Base-by-base conservation (phyloP, 1,140 invertebrate genomes). In the Drosophila mauritiana region DNA sequence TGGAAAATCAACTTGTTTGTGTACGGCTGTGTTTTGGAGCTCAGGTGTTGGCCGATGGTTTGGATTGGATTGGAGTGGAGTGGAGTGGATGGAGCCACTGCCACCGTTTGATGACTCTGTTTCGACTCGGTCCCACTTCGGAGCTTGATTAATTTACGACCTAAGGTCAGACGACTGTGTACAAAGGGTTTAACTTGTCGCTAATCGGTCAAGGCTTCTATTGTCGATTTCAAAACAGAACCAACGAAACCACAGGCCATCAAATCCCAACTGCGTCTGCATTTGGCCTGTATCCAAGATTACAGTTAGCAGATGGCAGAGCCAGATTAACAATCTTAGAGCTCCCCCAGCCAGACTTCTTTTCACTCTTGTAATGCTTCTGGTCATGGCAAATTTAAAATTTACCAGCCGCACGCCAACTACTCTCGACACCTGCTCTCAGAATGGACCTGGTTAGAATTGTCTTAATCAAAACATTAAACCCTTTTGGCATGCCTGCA, bases 1-100 rank as follows among this genome's bases (percentile, higher is more conserved):
- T 88, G 83, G 84, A 83, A 88, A 88, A 88, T 88, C 83, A 88
- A 88, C 83, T 88, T 88, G 83, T 88, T 74, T 88, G 83, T 77
- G 43, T 69, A 20, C 25, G 49, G 49, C 42, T 85, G 61, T 86
- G 69, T 51, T 39, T 75, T 58, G 68, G 81, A 61, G 81, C 54
- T 84, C 82, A 84, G 81, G 82, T 84, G 82, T 78, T 84, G 63
- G 58, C 39, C 46, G 46, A 8, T 13, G 57, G 52, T 48, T 46
- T 72, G 55, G 46, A 62, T 53, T 25, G 45, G 61, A 55, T 27
- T 45, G 25, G 39, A 59, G 40, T 45, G n/a, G 37, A 52, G 53
- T 58, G 36, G 56, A 51, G 39, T 64, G 49, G 53, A 45, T 53
- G 72, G 51, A 80, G 59, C 56, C 54, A 73, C 42, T 61, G 73